A percentile compares a stretch with the other conserved stretches of the same genome.
These are phyloP conservation scores for cattle (Bos taurus) DNA, from an alignment of 2,113 vertebrate species.

Conservation along the genomic window ARS-UCD2.0 NC_037332.1:35017501-35018000, in stretches of 20 bases:
- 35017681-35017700: constrained; percentile 8
- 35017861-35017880: constrained; percentile 23
- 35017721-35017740: background rate
- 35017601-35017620: background rate
- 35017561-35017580: background rate
- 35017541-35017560: background rate
- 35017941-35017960: background rate
- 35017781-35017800: background rate
- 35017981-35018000: background rate
- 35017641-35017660: background rate
- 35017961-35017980: constrained; percentile 26
- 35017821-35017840: constrained; percentile 3
- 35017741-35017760: background rate
- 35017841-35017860: constrained; percentile 23
- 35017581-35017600: background rate
- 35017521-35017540: background rate
- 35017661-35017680: background rate
- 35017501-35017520: background rate
- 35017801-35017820: constrained; percentile 28
- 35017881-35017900: constrained; percentile 21
- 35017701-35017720: background rate
- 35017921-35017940: background rate
- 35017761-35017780: background rate
- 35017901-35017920: background rate
- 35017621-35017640: background rate